Conservation (phyloP, 1,140 invertebrate species). For the Trissolcus basalis region DNA sequence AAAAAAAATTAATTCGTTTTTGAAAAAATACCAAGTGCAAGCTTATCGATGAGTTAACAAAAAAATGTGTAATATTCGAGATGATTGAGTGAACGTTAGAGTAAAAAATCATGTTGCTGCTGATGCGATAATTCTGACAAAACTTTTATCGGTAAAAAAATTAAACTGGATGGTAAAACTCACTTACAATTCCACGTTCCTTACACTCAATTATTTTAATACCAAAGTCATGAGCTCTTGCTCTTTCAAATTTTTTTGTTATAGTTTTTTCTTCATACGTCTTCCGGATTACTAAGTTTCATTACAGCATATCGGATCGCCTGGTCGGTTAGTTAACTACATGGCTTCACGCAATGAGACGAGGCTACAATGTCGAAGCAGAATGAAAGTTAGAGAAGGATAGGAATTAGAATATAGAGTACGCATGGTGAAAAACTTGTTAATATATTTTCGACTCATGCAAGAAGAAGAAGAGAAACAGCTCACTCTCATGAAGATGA, state of each 20-base stretch:
- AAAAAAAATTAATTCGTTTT: too few species aligned
- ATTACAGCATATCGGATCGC: conserved; percentile 43
- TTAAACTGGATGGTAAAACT: background rate
- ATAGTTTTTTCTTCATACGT: conserved; percentile 17
- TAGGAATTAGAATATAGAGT: conserved; percentile 50
- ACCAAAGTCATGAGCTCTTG: conserved; percentile 21
- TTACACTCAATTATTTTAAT: conserved; percentile 37
- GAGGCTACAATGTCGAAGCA: conserved; percentile 7
- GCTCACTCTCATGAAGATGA: conserved; percentile 59
- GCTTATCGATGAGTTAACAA: too few species aligned
- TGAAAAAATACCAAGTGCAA: too few species aligned
- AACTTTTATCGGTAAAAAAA: too few species aligned
- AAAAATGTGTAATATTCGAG: too few species aligned
- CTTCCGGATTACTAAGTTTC: conserved; percentile 45
- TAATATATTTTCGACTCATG: conserved; percentile 63
- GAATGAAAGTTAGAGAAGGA: conserved; percentile 23
- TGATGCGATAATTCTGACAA: too few species aligned
- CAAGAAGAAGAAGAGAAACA: conserved; percentile 54
- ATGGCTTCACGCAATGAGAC: conserved; percentile 53
- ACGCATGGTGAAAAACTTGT: conserved; percentile 57
- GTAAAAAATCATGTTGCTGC: too few species aligned
- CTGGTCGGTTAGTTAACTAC: conserved; percentile 48
- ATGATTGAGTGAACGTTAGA: too few species aligned
- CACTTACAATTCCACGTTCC: background rate
- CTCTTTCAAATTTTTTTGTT: conserved; percentile 21